phyloP scores from a whole-genome alignment of 2,113 vertebrate species.

The Corythornis vintsioides region DNA sequence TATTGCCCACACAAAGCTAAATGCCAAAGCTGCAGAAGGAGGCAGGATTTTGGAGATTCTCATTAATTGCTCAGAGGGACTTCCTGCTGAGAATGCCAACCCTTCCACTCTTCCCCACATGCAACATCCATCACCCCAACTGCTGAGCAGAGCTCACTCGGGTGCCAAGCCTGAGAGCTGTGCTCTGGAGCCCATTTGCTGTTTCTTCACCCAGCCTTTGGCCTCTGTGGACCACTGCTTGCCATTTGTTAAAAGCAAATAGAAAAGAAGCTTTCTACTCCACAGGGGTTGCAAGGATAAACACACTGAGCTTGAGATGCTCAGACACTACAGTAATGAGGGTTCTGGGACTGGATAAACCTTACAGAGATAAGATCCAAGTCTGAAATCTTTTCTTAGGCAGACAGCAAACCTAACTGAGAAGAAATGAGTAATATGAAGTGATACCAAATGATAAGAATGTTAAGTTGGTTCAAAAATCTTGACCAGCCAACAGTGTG shows the following conservation, averaged over 20 bases:
- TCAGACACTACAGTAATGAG: background rate
- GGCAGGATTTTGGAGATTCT: background rate
- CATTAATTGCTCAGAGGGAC: background rate
- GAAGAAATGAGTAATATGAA: background rate
- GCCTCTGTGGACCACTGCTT: rapidly evolving
- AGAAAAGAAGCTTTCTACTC: background rate
- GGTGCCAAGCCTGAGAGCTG: background rate
- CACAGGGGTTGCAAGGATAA: background rate
- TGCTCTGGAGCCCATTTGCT: background rate
- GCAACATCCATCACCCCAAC: background rate
- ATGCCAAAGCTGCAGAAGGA: constrained; percentile 32
- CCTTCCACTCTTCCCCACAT: background rate
- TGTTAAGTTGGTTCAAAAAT: background rate
- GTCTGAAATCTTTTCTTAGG: background rate
- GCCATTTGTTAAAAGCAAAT: background rate
- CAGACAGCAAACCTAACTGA: background rate
- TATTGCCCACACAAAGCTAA: background rate
- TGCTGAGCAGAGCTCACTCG: background rate
- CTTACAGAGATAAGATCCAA: background rate
- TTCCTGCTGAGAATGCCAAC: background rate
- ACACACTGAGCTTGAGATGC: background rate
- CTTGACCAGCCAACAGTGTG: background rate
- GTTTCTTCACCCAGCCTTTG: background rate
- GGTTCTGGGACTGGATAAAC: background rate
- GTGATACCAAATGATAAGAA: background rate